These are phyloP conservation scores for Camponotus fellah DNA, from an alignment of 2,888 invertebrate species.

Conservation along the genomic window DNA sequence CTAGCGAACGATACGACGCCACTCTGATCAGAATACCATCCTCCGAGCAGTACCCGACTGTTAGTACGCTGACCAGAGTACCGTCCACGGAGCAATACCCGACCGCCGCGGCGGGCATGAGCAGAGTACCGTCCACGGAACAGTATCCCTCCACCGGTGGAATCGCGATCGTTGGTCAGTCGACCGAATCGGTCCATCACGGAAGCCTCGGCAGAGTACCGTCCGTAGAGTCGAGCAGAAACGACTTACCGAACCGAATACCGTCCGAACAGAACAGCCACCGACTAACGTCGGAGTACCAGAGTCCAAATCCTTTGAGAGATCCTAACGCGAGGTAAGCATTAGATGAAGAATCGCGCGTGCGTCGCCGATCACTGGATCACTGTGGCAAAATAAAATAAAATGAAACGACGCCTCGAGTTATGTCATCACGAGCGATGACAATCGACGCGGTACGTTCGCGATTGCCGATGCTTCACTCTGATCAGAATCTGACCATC, in stretches of 20 bases:
- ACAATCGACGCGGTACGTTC: conserved; percentile 13
- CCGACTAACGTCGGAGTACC: conserved; percentile 84
- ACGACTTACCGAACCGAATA: conserved; percentile 82
- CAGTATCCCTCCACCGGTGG: conserved; percentile 54
- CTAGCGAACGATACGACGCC: conserved; percentile 60
- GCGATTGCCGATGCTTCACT: conserved; percentile 44
- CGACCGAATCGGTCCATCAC: conserved; percentile 57
- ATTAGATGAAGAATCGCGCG: conserved; percentile 77
- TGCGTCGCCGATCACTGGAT: conserved; percentile 27
- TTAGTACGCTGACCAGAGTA: conserved; percentile 77
- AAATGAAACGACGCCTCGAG: conserved; percentile 73
- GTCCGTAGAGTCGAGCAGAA: conserved; percentile 74
- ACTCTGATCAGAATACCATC: conserved; percentile 73
- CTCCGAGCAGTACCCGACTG: conserved; percentile 81
- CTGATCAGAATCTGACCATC: conserved; percentile 30
- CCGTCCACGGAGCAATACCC: conserved; percentile 74
- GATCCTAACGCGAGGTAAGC: conserved; percentile 85
- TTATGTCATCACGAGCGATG: conserved; percentile 44
- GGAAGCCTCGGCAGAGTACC: conserved; percentile 72
- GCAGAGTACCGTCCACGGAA: conserved; percentile 79
- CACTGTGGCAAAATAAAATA: background rate
- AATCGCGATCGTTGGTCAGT: conserved; percentile 49
- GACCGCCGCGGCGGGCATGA: conserved; percentile 85
- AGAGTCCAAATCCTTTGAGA: conserved; percentile 82
- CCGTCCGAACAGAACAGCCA: conserved; percentile 82